A percentile compares a stretch with the other conserved stretches of the same genome.
Conservation (phyloP, 2,113 vertebrate genomes). For the Strix aluco region DNA sequence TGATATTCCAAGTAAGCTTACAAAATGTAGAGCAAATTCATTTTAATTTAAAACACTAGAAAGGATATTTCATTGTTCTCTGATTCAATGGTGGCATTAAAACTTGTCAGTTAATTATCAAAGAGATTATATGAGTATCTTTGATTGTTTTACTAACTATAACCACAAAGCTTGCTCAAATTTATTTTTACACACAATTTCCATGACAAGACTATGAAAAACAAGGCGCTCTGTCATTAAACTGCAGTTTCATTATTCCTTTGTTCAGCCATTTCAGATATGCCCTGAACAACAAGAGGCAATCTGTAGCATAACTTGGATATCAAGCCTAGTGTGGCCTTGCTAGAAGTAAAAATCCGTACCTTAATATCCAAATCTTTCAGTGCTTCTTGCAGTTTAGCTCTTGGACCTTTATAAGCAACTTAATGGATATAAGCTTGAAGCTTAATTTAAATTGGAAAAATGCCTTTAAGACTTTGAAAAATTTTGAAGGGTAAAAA, state of each 20-base stretch:
- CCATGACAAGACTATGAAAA: constrained; percentile 49
- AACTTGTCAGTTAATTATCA: constrained; percentile 53
- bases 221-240: background rate
- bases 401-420: background rate
- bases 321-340: background rate
- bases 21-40: constrained; percentile 5
- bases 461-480: background rate
- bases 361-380: background rate
- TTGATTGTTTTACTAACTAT: constrained; percentile 53
- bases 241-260: constrained; percentile 18
- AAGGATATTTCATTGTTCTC: constrained; percentile 36
- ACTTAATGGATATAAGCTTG: background rate
- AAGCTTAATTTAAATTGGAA: background rate
- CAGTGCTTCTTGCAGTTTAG: background rate
- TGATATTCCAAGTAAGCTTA: constrained; percentile 9
- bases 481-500: background rate
- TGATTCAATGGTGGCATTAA: constrained; percentile 35
- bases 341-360: background rate
- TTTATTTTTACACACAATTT: constrained; percentile 63
- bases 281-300: constrained; percentile 14
- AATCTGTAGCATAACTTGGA: background rate
- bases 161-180: constrained; percentile 34
- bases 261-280: constrained; percentile 32
- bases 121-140: constrained; percentile 46
- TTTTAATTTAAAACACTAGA: background rate